Evolutionary conservation across 2,113 vertebrate species (phyloP).

Genomic region (Urocitellus parryii): DNA sequence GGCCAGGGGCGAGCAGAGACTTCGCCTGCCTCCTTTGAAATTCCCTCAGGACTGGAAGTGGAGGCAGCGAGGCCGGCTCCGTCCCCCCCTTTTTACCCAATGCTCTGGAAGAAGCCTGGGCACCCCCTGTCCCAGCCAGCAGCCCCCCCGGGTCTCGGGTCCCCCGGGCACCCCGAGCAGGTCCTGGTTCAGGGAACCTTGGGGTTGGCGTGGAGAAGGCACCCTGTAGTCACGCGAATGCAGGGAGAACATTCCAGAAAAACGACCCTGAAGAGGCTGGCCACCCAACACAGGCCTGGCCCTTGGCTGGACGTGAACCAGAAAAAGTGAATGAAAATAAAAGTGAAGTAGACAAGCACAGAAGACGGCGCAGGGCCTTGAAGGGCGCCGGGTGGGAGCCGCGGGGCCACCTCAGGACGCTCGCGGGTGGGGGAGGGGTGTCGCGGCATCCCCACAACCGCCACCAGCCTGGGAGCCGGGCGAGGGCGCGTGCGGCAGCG

Average conservation of each 20-base stretch:
- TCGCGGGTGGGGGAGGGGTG: no score
- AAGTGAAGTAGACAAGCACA: no score
- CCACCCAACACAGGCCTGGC: not conserved
- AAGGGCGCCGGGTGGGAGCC: no score
- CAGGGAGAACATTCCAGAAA: not conserved
- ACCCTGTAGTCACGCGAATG: not conserved
- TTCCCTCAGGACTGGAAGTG: not conserved
- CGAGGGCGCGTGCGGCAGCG: no score
- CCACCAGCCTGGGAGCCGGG: no score
- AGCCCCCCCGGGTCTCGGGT: not conserved
- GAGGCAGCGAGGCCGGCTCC: not conserved
- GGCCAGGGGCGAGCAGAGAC: not conserved
- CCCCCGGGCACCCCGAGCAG: not conserved
- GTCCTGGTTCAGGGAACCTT: not conserved
- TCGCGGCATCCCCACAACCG: no score
- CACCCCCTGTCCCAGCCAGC: not conserved
- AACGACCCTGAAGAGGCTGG: not conserved
- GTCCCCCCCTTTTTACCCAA: not conserved
- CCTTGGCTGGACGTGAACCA: not conserved
- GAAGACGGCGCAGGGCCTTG: no score
- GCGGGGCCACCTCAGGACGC: no score
- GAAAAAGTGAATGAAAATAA: not conserved
- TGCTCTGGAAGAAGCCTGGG: not conserved
- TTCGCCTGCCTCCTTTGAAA: not conserved
- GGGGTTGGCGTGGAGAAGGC: not conserved